Evolutionary conservation across 1,140 invertebrate species (phyloP), one percentile per base, ranked within the genome.

Genomic region (Micrasema minimum): DNA sequence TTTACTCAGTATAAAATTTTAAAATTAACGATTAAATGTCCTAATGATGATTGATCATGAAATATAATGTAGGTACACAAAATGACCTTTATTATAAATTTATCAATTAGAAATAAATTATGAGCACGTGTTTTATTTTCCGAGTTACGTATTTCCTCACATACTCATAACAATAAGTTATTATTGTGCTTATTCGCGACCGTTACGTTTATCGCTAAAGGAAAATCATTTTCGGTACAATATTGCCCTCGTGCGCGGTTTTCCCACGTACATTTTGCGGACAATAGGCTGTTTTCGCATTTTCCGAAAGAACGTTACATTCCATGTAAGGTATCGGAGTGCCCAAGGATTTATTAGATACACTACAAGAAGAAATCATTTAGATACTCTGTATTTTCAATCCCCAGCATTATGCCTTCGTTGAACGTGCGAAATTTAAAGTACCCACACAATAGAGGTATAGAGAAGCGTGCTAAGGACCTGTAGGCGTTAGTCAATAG

Each of bases 201-300:
- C 51, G 51, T 23, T 12, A 59, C 37, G 14, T 38, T 59, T 59
- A 59, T 41, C 55, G 10, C 37, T 43, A 12, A 41, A 14, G 2
- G 37, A 59, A 59, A 59, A 59, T 59, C 55, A 16, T 59, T 59
- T 22, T 14, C 37, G 20, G 23, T n/a, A 23, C 18, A 41, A 38
- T n/a, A 12, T 43, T 16, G 55, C 55, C 37, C 55, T 16, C 31
- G 51, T 31, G 55, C 55, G 18, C 16, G 16, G 14, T 64, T 64
- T 64, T 64, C 43, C n/a, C 59, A 64, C 43, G 43, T 64, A 46
- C 22, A 45, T 46, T 46, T 20, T 20, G n/a, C n/a, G 43, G 59
- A 64, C 59, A 64, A 64, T 45, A 31, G 59, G 45, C 14, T 61
- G 16, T 46, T 46, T 64, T 64, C 59, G 14, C 45, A 41, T 64